Conservation (phyloP, 2,113 vertebrate genomes). For the Mastomys coucha region DNA sequence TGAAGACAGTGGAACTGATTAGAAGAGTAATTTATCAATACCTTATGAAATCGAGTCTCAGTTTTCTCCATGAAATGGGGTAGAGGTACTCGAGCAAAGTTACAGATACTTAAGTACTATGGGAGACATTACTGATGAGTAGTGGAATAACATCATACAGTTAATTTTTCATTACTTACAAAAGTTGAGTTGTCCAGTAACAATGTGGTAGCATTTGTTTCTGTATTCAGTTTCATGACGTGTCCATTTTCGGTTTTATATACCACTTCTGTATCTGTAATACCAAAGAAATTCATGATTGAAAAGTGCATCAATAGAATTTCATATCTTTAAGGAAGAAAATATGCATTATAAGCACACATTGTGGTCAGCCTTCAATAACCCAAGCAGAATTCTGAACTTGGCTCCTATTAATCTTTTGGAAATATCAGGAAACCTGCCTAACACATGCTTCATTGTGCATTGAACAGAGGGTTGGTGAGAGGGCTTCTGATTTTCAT, state of each 20-base stretch:
- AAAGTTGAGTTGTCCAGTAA: conserved; percentile 95
- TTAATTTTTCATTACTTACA: conserved; percentile 90
- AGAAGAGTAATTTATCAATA: background rate
- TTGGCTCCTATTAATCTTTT: conserved; percentile 45
- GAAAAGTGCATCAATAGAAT: conserved; percentile 75
- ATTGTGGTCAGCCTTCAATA: conserved; percentile 38
- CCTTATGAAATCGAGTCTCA: background rate
- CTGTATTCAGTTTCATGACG: conserved; percentile 95
- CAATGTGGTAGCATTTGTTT: conserved; percentile 93
- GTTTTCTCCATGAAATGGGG: background rate
- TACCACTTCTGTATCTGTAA: conserved; percentile 95
- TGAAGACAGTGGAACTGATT: background rate
- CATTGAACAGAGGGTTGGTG: conserved; percentile 15
- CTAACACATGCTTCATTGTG: conserved; percentile 38
- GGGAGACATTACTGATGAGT: conserved; percentile 36
- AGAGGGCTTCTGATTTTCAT: background rate
- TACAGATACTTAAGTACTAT: background rate
- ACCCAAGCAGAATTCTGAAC: conserved; percentile 58
- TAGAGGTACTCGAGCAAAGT: background rate
- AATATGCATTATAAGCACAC: conserved; percentile 54
- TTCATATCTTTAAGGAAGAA: conserved; percentile 58
- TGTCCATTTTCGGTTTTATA: conserved; percentile 96
- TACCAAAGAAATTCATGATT: conserved; percentile 83
- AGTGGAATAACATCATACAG: conserved; percentile 36
- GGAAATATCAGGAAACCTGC: background rate